Evolutionary conservation across 2,888 invertebrate species (phyloP).

Genomic region (Diloba caeruleocephala): DNA sequence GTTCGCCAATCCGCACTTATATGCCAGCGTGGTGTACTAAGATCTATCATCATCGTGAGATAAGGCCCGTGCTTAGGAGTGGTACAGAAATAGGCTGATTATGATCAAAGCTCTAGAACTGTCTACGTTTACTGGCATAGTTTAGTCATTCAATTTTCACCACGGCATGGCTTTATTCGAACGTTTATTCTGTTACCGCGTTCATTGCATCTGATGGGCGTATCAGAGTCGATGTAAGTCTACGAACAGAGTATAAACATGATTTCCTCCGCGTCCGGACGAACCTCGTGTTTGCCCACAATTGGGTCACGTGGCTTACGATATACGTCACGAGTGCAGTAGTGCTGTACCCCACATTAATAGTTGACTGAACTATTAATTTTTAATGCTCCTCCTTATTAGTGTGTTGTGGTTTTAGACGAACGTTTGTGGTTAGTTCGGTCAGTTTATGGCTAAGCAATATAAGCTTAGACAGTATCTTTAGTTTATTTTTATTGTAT

Average conservation of each 20-base stretch:
- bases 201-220: conserved; percentile 13
- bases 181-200: conserved; percentile 3
- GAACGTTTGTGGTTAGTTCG: conserved; percentile 23
- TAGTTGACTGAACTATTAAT: conserved; percentile 41
- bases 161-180: not conserved
- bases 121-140: too few relatives aligned
- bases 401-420: conserved; percentile 17
- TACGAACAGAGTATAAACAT: conserved; percentile 30
- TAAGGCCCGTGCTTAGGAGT: too few relatives aligned
- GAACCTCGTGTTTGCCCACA: conserved; percentile 35
- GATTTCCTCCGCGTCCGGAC: conserved; percentile 22
- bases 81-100: too few relatives aligned
- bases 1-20: too few relatives aligned
- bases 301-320: conserved; percentile 44
- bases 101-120: too few relatives aligned
- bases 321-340: conserved; percentile 18
- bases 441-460: conserved; percentile 15
- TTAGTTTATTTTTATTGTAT: too few relatives aligned
- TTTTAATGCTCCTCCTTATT: conserved; percentile 41
- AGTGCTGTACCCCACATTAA: conserved; percentile 40
- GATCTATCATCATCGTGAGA: too few relatives aligned
- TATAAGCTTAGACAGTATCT: conserved; percentile 14
- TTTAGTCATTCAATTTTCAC: not conserved
- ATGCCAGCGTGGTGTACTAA: too few relatives aligned
- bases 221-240: conserved; percentile 22